These are phyloP conservation scores for Rhaphigaster nebulosa DNA, from an alignment of 2,888 invertebrate species.

Conservation along the genomic window DNA sequence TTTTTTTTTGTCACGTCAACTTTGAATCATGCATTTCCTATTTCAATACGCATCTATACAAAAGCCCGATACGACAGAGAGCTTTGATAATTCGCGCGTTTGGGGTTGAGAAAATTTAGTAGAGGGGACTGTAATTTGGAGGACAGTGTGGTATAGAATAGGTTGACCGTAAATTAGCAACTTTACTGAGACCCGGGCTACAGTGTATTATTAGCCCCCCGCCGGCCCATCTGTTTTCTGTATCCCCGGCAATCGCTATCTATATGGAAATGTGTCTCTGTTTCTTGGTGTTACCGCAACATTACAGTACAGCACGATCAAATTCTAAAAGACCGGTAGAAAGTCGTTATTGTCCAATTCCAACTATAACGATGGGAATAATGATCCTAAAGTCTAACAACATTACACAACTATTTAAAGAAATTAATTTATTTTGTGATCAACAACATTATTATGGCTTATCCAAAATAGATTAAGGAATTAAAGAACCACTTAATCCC, in stretches of 20 bases:
- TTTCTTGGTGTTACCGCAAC: not conserved
- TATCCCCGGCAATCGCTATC: slow-evolving; percentile 4
- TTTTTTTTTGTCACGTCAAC: too few relatives aligned
- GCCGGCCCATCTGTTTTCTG: slow-evolving; percentile 25
- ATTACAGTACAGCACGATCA: not conserved
- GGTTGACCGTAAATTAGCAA: slow-evolving; percentile 39
- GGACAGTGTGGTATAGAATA: not conserved
- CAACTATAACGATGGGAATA: not conserved
- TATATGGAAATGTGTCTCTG: slow-evolving; percentile 19
- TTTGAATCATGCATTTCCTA: too few relatives aligned
- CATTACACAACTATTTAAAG: not conserved
- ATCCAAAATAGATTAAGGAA: too few relatives aligned
- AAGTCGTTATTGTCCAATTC: not conserved
- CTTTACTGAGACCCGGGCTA: not conserved
- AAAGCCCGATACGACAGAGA: not conserved
- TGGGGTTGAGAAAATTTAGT: not conserved
- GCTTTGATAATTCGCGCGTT: not conserved
- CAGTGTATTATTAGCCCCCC: slow-evolving; percentile 30
- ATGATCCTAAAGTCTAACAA: not conserved
- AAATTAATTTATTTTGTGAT: too few relatives aligned
- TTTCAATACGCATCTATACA: not conserved
- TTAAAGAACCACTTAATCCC: too few relatives aligned
- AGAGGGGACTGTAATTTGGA: not conserved
- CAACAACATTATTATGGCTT: too few relatives aligned
- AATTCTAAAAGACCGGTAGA: not conserved